These are phyloP conservation scores for Stenolophus ochropezus DNA, from an alignment of 2,888 invertebrate species.

Conservation along the genomic window DNA sequence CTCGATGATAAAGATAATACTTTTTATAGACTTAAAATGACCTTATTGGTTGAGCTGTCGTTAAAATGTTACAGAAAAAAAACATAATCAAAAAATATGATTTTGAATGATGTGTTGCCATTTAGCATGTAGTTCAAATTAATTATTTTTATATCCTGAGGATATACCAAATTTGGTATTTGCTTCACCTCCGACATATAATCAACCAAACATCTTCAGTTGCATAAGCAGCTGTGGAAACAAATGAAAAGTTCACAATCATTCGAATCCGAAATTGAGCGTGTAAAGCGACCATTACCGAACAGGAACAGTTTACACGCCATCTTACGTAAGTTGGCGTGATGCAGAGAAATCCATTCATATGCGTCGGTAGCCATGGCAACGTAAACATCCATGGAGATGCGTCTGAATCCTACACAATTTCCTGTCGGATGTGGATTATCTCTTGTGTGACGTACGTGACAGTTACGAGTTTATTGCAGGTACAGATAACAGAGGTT, in stretches of 20 bases:
- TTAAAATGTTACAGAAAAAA: no score
- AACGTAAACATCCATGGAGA: background rate
- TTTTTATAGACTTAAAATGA: no score
- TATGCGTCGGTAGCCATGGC: conserved; percentile 5
- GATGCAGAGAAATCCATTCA: conserved; percentile 14
- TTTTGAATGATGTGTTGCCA: no score
- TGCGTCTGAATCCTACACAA: no score
- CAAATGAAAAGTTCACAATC: conserved; percentile 18
- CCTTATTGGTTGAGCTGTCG: no score
- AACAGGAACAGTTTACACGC: conserved; percentile 26
- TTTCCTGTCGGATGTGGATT: no score
- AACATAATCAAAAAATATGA: no score
- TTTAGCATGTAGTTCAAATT: no score
- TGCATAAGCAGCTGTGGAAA: background rate
- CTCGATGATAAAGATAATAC: no score
- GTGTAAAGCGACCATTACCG: conserved; percentile 9
- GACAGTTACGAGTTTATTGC: no score
- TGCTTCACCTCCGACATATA: background rate
- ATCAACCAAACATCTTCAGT: background rate
- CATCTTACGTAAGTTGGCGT: conserved; percentile 13
- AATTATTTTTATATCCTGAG: background rate
- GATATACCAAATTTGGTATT: background rate
- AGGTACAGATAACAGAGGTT: no score
- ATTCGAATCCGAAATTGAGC: conserved; percentile 23
- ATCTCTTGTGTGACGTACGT: no score